A percentile compares a stretch with the other conserved stretches of the same genome.
These are phyloP conservation scores for Bactericera cockerelli DNA, from an alignment of 1,140 invertebrate genomes.

Conservation along the genomic window DNA sequence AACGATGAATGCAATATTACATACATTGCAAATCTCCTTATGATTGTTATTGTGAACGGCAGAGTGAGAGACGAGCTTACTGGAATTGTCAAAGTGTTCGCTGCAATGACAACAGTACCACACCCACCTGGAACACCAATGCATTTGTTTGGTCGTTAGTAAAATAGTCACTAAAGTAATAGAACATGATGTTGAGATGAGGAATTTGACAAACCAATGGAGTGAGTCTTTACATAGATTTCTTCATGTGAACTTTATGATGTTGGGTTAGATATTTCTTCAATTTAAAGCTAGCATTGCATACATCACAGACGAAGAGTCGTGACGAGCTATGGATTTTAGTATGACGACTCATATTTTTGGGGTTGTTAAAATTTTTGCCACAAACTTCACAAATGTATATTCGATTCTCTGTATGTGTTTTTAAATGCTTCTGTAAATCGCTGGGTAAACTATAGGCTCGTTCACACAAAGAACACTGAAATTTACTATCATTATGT, in stretches of 20 bases:
- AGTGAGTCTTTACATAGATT: too few species aligned
- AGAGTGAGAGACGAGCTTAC: neutral
- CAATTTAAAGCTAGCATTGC: conserved; percentile 51
- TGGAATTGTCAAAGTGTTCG: neutral
- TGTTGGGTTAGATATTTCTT: conserved; percentile 33
- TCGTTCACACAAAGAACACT: neutral
- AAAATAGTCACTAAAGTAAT: too few species aligned
- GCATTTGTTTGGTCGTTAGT: neutral
- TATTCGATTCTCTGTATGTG: neutral
- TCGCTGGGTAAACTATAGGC: neutral
- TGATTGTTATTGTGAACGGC: neutral
- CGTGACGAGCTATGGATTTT: neutral
- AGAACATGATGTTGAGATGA: too few species aligned
- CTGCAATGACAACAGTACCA: conserved; percentile 5
- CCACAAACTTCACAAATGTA: conserved; percentile 1
- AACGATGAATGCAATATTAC: neutral
- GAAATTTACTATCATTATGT: neutral
- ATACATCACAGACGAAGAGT: conserved; percentile 70
- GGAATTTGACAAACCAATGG: too few species aligned
- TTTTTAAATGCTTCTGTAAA: conserved; percentile 3
- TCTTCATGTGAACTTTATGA: neutral
- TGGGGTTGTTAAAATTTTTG: neutral
- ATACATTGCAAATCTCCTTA: neutral
- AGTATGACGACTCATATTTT: conserved; percentile 4
- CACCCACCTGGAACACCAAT: conserved; percentile 1